Conservation (phyloP, 2,888 invertebrate genomes). For the Brachyptera risi region DNA sequence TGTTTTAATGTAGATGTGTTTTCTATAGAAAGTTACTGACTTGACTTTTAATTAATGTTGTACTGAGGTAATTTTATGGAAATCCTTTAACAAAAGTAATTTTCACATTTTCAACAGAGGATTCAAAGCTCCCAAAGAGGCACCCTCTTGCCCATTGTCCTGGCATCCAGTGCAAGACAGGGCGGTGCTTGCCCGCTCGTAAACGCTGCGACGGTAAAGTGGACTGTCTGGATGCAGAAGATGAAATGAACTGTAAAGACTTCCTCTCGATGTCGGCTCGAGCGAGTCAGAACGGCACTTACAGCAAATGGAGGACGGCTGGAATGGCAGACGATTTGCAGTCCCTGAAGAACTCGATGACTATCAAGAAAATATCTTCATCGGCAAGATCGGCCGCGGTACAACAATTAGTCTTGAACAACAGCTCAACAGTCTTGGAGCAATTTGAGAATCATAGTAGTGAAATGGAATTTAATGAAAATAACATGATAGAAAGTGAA, state of each 20-base stretch:
- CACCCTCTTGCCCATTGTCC: conserved; percentile 63
- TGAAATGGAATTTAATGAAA: too few relatives aligned
- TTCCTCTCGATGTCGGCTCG: background rate
- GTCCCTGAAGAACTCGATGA: conserved; percentile 4
- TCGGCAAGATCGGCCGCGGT: too few relatives aligned
- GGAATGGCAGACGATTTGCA: conserved; percentile 11
- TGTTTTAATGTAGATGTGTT: too few relatives aligned
- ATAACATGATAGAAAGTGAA: too few relatives aligned
- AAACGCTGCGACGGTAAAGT: conserved; percentile 67
- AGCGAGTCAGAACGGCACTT: conserved; percentile 9
- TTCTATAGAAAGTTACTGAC: too few relatives aligned
- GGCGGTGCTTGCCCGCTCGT: conserved; percentile 63
- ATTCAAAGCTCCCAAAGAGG: conserved; percentile 47
- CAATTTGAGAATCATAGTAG: too few relatives aligned
- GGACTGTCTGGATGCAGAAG: conserved; percentile 76
- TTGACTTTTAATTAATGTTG: too few relatives aligned
- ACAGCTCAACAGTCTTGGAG: too few relatives aligned
- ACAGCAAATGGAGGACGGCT: background rate
- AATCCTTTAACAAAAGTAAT: conserved; percentile 6
- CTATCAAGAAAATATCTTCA: too few relatives aligned
- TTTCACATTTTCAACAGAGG: conserved; percentile 45
- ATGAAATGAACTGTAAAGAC: conserved; percentile 63
- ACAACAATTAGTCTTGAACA: too few relatives aligned
- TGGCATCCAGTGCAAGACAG: conserved; percentile 65
- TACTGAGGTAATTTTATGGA: too few relatives aligned